phyloP scores from a whole-genome alignment of 2,888 invertebrate species.

The Liposcelis brunnea region DNA sequence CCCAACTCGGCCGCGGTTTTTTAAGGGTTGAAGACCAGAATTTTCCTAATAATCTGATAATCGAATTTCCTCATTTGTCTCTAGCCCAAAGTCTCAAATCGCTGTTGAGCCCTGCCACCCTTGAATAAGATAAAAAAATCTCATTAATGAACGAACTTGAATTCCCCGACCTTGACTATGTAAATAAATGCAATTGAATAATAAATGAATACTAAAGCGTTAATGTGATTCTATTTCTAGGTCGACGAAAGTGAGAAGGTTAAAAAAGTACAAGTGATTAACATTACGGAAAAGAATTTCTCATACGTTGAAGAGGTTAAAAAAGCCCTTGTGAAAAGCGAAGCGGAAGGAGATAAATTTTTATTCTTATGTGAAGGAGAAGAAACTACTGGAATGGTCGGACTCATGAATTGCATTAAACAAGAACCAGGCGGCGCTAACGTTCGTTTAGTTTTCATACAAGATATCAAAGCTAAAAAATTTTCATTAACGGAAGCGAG shows the following conservation, averaged over 20 bases:
- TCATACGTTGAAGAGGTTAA: slow-evolving; percentile 71
- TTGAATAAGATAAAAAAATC: too few species aligned
- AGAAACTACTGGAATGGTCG: slow-evolving; percentile 57
- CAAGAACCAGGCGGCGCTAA: slow-evolving; percentile 70
- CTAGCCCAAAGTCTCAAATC: too few species aligned
- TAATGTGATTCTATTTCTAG: background rate
- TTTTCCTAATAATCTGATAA: too few species aligned
- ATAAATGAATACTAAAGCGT: too few species aligned
- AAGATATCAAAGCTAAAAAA: slow-evolving; percentile 39
- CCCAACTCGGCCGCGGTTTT: too few species aligned
- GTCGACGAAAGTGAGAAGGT: too few species aligned
- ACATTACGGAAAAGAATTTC: slow-evolving; percentile 50
- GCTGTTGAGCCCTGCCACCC: too few species aligned
- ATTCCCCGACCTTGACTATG: too few species aligned
- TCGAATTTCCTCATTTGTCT: too few species aligned
- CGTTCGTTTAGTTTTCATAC: slow-evolving; percentile 54
- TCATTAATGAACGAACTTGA: too few species aligned
- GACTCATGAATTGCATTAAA: slow-evolving; percentile 78
- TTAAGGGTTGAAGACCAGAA: too few species aligned
- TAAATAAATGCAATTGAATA: too few species aligned
- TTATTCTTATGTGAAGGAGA: slow-evolving; percentile 52
- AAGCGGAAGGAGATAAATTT: slow-evolving; percentile 39
- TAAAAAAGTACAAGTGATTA: slow-evolving; percentile 29
- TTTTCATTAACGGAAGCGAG: slow-evolving; percentile 39
- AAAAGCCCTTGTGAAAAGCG: slow-evolving; percentile 47